These are phyloP conservation scores for Pycnomerus fuliginosus DNA, from an alignment of 2,888 invertebrate species.

Conservation along the genomic window DNA sequence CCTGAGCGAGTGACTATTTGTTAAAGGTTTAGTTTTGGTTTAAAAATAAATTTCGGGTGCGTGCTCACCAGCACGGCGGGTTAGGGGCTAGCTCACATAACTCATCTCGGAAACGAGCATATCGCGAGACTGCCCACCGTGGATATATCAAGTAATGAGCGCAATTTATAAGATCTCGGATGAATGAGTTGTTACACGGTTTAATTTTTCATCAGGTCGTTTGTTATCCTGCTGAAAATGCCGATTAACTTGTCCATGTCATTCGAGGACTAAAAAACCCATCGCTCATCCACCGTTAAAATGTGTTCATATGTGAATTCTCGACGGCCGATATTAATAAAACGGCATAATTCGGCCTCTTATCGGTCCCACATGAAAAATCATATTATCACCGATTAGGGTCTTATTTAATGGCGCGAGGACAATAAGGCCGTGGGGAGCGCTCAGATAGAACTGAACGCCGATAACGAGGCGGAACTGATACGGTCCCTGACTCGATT, in stretches of 20 bases:
- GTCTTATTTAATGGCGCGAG: slow-evolving; percentile 13
- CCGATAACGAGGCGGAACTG: slow-evolving; percentile 23
- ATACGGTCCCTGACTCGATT: slow-evolving; percentile 17
- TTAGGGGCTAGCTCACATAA: too few species aligned
- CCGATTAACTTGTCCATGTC: slow-evolving; percentile 47
- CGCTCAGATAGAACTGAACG: background rate
- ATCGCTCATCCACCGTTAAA: slow-evolving; percentile 39
- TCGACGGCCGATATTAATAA: slow-evolving; percentile 13
- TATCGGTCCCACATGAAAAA: slow-evolving; percentile 12
- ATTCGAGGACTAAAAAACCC: slow-evolving; percentile 35
- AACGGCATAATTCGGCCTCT: slow-evolving; percentile 10
- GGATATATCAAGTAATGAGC: slow-evolving; percentile 43
- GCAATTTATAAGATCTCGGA: slow-evolving; percentile 43
- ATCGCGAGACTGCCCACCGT: slow-evolving; percentile 37
- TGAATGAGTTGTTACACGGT: slow-evolving; percentile 45
- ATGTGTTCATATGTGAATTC: slow-evolving; percentile 30
- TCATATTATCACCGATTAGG: slow-evolving; percentile 9
- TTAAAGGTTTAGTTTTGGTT: background rate
- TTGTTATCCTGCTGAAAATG: slow-evolving; percentile 41
- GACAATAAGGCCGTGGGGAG: slow-evolving; percentile 15
- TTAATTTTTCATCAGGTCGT: slow-evolving; percentile 48
- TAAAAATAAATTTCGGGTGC: too few species aligned
- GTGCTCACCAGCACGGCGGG: too few species aligned
- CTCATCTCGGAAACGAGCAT: slow-evolving; percentile 14
- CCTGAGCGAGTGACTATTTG: too few species aligned